Base-by-base conservation (phyloP, 2,113 vertebrate genomes). In the Hylia prasina region DNA sequence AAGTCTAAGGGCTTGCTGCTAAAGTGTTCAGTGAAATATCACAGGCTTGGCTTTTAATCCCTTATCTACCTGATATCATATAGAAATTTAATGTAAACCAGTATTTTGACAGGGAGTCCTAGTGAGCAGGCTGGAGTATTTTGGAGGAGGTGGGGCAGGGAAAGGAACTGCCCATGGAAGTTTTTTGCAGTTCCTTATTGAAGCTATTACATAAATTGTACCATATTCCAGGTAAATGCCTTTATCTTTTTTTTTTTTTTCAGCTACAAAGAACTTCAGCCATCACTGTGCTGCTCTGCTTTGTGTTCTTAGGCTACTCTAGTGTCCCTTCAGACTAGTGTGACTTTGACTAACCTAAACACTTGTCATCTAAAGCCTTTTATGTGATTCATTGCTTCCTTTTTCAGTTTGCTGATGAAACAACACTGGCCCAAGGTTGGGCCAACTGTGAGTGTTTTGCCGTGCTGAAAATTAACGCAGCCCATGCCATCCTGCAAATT, bases 381-480 rank as follows among this genome's bases (percentile, higher is more conserved):
- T 60, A 6, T 40, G 25, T 96, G 89, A 97, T 68, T 95, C 91
- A 96, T 25, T 28, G 69, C 50, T 96, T 94, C 95, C 95, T 89
- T 85, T 77, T 89, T 15, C 70, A 82, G 40, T 90, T 92, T 90
- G 69, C 80, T 96, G 89, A 96, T 92, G 93, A 94, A 93, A 92
- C 76, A 94, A 50, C 76, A 63, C 44, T 25, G 30, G 75, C 63
- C 53, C n/a, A 37, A 93, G 91, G 82, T 11, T 87, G 73, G 81
- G 69, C 79, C 93, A 86, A 24, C 56, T 92, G 75, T 65, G 88
- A 71, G 37, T 81, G 39, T 85, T 94, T 94, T 91, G 87, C 90
- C 61, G 70, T 0, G 1, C 15, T 80, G 84, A 82, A 96, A 95
- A 93, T 93, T 61, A 79, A 77, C 1, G 3, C 66, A 76, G 81